These are phyloP conservation scores for Torymus texanus DNA, from an alignment of 2,888 invertebrate genomes.

Conservation along the genomic window DNA sequence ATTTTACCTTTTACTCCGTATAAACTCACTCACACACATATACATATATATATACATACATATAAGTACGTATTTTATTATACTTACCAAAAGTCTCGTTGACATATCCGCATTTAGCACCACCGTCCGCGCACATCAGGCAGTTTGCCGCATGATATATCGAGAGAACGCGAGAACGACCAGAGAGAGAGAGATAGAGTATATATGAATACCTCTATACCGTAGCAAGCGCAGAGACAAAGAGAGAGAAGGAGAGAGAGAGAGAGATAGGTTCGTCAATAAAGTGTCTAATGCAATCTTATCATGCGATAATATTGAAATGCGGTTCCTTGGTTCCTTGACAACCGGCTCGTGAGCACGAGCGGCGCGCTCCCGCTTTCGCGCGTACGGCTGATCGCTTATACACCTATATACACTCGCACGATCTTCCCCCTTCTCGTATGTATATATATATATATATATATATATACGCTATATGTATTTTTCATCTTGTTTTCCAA, in stretches of 20 bases:
- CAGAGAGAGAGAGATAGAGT: not conserved
- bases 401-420: too few species aligned
- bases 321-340: slow-evolving; percentile 69
- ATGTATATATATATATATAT: too few species aligned
- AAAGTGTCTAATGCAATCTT: slow-evolving; percentile 66
- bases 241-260: slow-evolving; percentile 23
- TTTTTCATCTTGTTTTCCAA: not conserved
- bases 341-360: slow-evolving; percentile 29
- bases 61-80: too few species aligned
- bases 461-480: too few species aligned
- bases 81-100: too few species aligned
- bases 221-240: not conserved
- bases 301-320: slow-evolving; percentile 72
- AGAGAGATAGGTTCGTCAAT: slow-evolving; percentile 40
- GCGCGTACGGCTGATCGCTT: too few species aligned
- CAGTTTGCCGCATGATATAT: slow-evolving; percentile 10
- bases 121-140: too few species aligned
- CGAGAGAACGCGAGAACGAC: not conserved
- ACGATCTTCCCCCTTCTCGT: too few species aligned
- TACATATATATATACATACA: too few species aligned
- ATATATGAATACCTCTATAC: not conserved
- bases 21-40: too few species aligned
- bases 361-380: not conserved
- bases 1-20: not conserved
- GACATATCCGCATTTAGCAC: too few species aligned